These are phyloP conservation scores for Burhinus oedicnemus DNA, from an alignment of 2,113 vertebrate species.

Conservation along the genomic window DNA sequence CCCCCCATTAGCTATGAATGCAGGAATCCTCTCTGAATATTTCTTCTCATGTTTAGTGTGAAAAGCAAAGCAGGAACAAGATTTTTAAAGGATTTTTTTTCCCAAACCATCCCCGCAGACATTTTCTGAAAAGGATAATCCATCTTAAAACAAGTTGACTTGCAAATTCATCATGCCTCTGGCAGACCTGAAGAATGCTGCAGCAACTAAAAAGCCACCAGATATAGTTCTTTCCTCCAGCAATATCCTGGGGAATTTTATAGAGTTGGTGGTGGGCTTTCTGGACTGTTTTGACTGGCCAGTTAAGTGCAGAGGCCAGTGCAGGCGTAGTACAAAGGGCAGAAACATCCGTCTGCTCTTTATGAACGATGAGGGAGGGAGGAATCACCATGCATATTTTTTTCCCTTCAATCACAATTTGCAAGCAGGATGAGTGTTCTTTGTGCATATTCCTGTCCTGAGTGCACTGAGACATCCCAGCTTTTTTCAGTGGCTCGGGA, in stretches of 20 bases:
- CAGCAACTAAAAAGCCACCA: background rate
- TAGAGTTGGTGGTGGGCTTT: background rate
- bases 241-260: background rate
- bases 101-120: background rate
- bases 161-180: constrained; percentile 36
- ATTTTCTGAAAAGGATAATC: constrained; percentile 52
- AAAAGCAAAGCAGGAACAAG: constrained; percentile 28
- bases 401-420: background rate
- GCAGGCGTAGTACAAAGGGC: background rate
- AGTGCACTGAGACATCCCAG: background rate
- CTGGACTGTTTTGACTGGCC: background rate
- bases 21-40: background rate
- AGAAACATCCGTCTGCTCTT: background rate
- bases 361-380: background rate
- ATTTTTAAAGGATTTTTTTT: constrained; percentile 7
- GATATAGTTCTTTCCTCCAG: background rate
- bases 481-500: background rate
- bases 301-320: background rate
- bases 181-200: background rate
- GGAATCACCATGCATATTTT: background rate
- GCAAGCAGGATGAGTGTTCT: background rate
- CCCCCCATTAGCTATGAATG: background rate
- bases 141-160: constrained; percentile 40
- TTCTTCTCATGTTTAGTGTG: background rate
- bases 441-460: background rate